phyloP scores from a whole-genome alignment of 2,113 vertebrate genomes.

The Aegithalos caudatus region DNA sequence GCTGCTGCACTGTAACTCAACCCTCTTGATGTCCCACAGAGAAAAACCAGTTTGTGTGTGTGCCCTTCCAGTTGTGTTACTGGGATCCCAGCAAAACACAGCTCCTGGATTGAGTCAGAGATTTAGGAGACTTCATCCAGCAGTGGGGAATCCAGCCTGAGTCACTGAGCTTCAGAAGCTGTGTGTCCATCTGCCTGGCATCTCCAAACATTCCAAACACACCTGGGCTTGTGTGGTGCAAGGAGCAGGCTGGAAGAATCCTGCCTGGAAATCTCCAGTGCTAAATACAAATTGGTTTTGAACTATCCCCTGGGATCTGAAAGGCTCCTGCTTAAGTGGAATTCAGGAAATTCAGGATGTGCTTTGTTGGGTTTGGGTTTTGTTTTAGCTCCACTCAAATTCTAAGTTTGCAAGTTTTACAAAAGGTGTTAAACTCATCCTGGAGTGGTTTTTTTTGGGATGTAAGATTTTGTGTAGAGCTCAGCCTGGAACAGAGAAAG shows the following conservation, averaged over 20 bases:
- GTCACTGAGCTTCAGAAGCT: background rate
- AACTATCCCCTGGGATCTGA: background rate
- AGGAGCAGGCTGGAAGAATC: background rate
- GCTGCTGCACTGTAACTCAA: background rate
- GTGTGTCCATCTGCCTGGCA: fast-evolving
- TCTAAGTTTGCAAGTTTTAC: background rate
- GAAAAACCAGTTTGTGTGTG: background rate
- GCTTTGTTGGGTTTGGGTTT: background rate
- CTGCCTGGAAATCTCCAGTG: too few relatives aligned
- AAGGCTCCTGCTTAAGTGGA: background rate
- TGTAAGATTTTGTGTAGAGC: background rate
- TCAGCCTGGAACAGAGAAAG: background rate
- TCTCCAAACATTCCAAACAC: background rate
- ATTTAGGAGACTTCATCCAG: background rate
- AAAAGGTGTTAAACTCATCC: background rate
- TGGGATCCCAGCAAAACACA: background rate
- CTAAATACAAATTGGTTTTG: background rate
- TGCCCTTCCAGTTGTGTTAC: background rate
- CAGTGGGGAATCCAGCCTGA: background rate
- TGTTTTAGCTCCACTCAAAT: background rate
- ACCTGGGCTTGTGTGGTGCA: background rate
- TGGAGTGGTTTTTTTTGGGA: background rate
- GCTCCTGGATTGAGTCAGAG: background rate
- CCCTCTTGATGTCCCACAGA: too few relatives aligned
- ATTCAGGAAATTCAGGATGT: background rate